Conservation (phyloP, 2,888 invertebrate genomes). For the Rhodophaea formosa region DNA sequence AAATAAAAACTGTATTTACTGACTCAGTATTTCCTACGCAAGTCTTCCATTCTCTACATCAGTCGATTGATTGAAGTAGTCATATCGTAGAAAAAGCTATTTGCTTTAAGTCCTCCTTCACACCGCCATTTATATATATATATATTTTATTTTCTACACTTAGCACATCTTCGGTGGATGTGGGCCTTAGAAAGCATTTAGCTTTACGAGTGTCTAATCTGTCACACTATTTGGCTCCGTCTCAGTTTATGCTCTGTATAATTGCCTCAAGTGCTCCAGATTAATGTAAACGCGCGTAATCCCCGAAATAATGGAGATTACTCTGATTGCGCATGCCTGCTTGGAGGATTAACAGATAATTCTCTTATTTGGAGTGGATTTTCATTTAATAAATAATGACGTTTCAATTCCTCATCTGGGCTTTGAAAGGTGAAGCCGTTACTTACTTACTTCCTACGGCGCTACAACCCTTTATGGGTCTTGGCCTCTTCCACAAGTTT, state of each 20-base stretch:
- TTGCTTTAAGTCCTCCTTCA: too few relatives aligned
- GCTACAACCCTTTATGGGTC: too few relatives aligned
- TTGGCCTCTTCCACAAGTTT: too few relatives aligned
- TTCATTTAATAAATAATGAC: not conserved
- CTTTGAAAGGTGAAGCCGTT: too few relatives aligned
- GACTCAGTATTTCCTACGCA: too few relatives aligned
- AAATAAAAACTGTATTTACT: too few relatives aligned
- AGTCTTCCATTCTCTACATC: too few relatives aligned
- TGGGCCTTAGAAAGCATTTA: not conserved
- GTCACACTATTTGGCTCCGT: conserved; percentile 11
- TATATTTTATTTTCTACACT: too few relatives aligned
- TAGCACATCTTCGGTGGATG: not conserved
- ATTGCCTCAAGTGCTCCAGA: conserved; percentile 21
- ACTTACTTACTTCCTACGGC: too few relatives aligned
- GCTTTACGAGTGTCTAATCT: conserved; percentile 15
- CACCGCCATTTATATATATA: too few relatives aligned
- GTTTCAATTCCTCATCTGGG: not conserved
- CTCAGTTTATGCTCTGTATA: conserved; percentile 23
- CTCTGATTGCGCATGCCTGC: conserved; percentile 23
- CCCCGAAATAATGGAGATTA: conserved; percentile 14
- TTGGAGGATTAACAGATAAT: conserved; percentile 1
- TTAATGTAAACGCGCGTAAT: conserved; percentile 19
- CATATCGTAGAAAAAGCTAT: too few relatives aligned
- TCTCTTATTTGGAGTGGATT: not conserved
- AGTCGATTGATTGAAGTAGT: too few relatives aligned